These are phyloP conservation scores for Lasioglossum leucozonium DNA, from an alignment of 2,888 invertebrate genomes.

Conservation along the genomic window DNA sequence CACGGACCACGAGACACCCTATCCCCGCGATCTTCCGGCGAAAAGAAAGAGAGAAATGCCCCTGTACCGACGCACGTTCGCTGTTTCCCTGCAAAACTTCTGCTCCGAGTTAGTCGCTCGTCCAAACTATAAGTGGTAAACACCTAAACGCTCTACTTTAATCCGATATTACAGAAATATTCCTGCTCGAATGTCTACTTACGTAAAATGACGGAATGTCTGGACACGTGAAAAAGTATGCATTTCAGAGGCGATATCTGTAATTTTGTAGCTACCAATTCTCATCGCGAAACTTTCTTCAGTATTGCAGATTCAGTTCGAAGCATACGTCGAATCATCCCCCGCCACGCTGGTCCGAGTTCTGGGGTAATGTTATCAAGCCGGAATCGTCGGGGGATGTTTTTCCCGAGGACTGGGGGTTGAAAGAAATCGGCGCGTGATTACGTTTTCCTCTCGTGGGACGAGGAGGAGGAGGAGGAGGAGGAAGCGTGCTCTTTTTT, in stretches of 20 bases:
- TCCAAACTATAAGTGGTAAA: neutral
- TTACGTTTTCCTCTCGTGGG: neutral
- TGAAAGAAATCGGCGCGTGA: neutral
- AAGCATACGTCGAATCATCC: neutral
- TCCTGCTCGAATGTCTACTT: neutral
- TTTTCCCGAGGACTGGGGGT: neutral
- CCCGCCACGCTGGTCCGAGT: neutral
- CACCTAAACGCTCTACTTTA: neutral
- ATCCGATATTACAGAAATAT: neutral
- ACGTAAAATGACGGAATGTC: too few species aligned
- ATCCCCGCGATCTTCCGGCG: neutral
- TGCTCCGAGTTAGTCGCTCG: neutral
- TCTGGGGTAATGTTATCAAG: neutral
- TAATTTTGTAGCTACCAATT: neutral
- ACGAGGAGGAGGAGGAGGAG: neutral
- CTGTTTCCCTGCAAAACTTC: neutral
- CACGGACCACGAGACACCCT: neutral
- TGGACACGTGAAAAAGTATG: too few species aligned
- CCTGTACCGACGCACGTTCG: neutral
- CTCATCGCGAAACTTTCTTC: neutral
- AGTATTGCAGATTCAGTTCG: neutral
- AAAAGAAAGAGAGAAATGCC: slow-evolving; percentile 1
- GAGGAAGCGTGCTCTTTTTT: neutral
- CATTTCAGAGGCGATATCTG: too few species aligned
- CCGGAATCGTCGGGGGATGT: neutral